Conservation (phyloP, 1,140 invertebrate species). For the Drosophila subpulchrella region DNA sequence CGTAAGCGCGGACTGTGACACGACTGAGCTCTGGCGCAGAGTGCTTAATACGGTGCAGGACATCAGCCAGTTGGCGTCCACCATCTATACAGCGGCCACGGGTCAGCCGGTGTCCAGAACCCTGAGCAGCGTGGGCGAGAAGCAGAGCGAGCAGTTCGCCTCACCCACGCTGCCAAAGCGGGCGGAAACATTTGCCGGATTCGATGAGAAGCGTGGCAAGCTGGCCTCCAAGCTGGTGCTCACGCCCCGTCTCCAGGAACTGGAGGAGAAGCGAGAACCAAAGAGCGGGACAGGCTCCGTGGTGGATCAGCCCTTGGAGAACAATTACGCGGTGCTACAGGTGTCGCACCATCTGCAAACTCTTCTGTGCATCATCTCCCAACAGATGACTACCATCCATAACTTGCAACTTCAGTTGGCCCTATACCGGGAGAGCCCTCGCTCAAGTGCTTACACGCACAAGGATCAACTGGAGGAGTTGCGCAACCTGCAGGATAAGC, state of each 20-base stretch:
- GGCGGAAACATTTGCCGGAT: conserved; percentile 97
- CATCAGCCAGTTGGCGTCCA: conserved; percentile 89
- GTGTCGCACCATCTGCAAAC: conserved; percentile 93
- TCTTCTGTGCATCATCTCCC: conserved; percentile 92
- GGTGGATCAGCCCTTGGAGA: conserved; percentile 85
- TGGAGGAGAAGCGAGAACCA: conserved; percentile 74
- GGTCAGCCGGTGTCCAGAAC: conserved; percentile 91
- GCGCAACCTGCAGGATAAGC: conserved; percentile 89
- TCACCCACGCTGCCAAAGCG: conserved; percentile 94
- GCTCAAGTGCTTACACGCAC: conserved; percentile 86
- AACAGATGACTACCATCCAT: conserved; percentile 94
- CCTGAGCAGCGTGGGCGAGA: conserved; percentile 95
- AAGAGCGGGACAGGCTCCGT: conserved; percentile 10
- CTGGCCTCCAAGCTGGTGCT: conserved; percentile 65
- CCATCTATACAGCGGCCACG: conserved; percentile 89
- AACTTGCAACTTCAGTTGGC: conserved; percentile 89
- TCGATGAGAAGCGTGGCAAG: conserved; percentile 89
- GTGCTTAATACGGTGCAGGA: conserved; percentile 89
- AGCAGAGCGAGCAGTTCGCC: conserved; percentile 92
- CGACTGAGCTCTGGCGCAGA: conserved; percentile 88
- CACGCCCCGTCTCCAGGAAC: conserved; percentile 70
- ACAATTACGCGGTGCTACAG: conserved; percentile 89
- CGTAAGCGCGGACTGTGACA: conserved; percentile 87
- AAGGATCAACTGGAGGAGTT: conserved; percentile 91
- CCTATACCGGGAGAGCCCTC: conserved; percentile 85